Evolutionary conservation across 2,113 vertebrate genomes (phyloP).

Genomic region (Phalacrocorax aristotelis): DNA sequence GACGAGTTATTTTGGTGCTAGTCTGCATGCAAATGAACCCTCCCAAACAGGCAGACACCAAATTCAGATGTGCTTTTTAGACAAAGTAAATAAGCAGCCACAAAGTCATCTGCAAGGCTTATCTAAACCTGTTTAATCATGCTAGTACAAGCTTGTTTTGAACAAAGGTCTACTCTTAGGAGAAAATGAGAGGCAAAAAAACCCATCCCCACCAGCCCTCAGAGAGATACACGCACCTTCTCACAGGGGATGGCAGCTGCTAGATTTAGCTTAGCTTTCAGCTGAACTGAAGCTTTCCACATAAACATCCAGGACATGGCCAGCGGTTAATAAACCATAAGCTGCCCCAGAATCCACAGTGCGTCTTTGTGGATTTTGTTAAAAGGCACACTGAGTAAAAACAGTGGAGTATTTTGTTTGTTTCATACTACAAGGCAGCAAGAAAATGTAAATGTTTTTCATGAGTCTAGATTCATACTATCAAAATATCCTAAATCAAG

Average conservation of each 20-base stretch:
- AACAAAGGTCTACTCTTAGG: neutral
- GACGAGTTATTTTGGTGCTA: slow-evolving; percentile 9
- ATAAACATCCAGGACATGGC: slow-evolving; percentile 35
- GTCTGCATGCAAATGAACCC: slow-evolving; percentile 23
- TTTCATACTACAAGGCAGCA: neutral
- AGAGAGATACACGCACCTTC: neutral
- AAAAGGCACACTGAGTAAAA: slow-evolving; percentile 56
- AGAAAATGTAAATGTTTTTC: slow-evolving; percentile 59
- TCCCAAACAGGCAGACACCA: neutral
- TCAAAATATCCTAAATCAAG: slow-evolving; percentile 63
- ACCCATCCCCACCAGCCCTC: neutral
- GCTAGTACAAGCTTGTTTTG: neutral
- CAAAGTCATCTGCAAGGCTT: slow-evolving; percentile 6
- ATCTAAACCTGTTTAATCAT: slow-evolving; percentile 7
- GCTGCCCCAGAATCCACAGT: slow-evolving; percentile 55
- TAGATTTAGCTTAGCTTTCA: neutral
- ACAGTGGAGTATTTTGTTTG: slow-evolving; percentile 35
- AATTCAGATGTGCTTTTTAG: slow-evolving; percentile 4
- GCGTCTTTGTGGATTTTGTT: slow-evolving; percentile 57
- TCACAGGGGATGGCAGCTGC: neutral
- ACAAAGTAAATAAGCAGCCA: neutral
- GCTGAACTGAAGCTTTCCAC: slow-evolving; percentile 33
- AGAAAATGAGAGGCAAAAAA: neutral
- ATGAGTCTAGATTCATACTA: slow-evolving; percentile 52
- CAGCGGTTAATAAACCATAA: slow-evolving; percentile 52